Percentiles rank a stretch among this genome's conserved stretches.
Evolutionary conservation across 2,888 invertebrate genomes (phyloP).

Genomic region (Pristionchus japonicus): DNA sequence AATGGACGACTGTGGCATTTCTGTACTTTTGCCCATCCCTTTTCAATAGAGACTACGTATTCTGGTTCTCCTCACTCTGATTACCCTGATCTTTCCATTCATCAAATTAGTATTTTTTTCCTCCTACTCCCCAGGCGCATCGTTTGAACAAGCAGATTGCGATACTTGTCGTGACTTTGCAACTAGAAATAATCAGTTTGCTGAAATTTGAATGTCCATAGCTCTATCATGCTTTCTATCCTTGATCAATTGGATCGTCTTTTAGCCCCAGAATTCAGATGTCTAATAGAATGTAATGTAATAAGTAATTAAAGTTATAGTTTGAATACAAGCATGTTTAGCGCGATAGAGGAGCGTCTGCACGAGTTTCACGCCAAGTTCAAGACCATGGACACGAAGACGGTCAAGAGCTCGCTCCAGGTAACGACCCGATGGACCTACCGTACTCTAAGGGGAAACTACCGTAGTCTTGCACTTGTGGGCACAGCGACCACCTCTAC

Average conservation of each 20-base stretch:
- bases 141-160: neutral
- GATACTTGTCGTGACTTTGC: neutral
- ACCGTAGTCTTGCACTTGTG: too few species aligned
- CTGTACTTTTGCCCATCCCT: too few species aligned
- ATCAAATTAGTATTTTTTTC: neutral
- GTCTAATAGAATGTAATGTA: too few species aligned
- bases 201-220: neutral
- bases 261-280: too few species aligned
- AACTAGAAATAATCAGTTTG: too few species aligned
- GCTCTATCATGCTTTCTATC: neutral
- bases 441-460: neutral
- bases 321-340: neutral
- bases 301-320: too few species aligned
- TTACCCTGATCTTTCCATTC: too few species aligned
- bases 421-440: neutral
- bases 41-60: too few species aligned
- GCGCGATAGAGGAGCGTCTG: slow-evolving; percentile 37
- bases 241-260: too few species aligned
- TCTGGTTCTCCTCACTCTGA: too few species aligned
- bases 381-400: slow-evolving; percentile 3
- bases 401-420: slow-evolving; percentile 41
- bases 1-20: too few species aligned
- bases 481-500: too few species aligned
- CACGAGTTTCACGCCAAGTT: slow-evolving; percentile 4
- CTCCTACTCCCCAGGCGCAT: neutral